Percentiles rank a stretch among this genome's conserved stretches.
phyloP scores from a whole-genome alignment of 2,888 invertebrate species.

The Tipula unca region DNA sequence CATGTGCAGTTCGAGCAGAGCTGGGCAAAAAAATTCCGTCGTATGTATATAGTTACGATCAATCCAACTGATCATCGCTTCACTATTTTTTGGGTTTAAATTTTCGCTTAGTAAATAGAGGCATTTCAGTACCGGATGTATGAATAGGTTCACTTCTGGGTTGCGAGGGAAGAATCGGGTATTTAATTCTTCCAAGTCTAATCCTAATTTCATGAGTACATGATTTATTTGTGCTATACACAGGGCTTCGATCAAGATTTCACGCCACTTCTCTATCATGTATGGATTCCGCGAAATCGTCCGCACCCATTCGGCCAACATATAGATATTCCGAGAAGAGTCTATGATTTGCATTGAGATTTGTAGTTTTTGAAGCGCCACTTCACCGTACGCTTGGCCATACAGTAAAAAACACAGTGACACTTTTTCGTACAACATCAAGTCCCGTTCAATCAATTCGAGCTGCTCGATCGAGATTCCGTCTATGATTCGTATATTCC shows the following conservation, averaged over 20 bases:
- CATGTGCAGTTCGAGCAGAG: background rate
- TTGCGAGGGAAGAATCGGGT: conserved; percentile 27
- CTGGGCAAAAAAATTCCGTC: background rate
- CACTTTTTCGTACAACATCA: conserved; percentile 38
- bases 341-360: background rate
- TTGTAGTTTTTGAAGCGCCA: background rate
- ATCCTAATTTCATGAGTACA: conserved; percentile 33
- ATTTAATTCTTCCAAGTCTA: conserved; percentile 25
- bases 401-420: conserved; percentile 24
- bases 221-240: conserved; percentile 40
- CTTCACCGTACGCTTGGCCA: background rate
- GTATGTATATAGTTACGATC: background rate
- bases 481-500: background rate
- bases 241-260: conserved; percentile 42
- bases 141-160: conserved; percentile 27
- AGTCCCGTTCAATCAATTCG: conserved; percentile 33
- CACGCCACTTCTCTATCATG: conserved; percentile 32
- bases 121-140: conserved; percentile 35
- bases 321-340: background rate
- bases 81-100: background rate
- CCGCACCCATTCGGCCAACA: conserved; percentile 25
- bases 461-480: conserved; percentile 27
- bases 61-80: background rate
- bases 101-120: conserved; percentile 36
- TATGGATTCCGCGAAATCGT: background rate